These are phyloP conservation scores for Syrmaticus mikado DNA, from an alignment of 2,113 vertebrate species.

Conservation along the genomic window DNA sequence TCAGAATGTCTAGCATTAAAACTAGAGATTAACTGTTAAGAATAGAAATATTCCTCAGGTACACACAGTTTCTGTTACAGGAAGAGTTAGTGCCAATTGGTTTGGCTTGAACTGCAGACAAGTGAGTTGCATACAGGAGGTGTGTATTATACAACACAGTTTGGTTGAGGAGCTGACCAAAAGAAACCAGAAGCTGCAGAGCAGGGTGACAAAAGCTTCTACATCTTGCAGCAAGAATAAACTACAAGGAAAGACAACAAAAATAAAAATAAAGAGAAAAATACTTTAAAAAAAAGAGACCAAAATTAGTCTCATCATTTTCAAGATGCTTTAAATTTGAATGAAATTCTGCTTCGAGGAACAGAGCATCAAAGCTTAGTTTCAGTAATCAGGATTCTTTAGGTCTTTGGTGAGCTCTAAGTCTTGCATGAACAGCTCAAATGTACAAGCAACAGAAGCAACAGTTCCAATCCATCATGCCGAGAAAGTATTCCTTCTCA, in stretches of 20 bases:
- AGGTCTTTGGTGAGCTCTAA: not conserved
- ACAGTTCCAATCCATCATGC: not conserved
- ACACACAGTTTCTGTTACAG: not conserved
- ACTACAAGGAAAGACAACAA: not conserved
- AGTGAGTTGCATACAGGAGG: not conserved
- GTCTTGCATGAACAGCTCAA: not conserved
- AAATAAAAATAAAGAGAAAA: no score
- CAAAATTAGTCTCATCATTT: not conserved
- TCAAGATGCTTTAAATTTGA: not conserved
- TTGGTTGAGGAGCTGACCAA: not conserved
- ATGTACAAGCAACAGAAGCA: not conserved
- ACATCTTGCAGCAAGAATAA: not conserved
- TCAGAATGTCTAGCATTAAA: not conserved
- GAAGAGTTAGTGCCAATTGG: not conserved
- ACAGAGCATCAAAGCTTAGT: not conserved
- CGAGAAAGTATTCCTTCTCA: not conserved
- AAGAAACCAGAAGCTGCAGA: not conserved
- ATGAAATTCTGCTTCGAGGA: not conserved
- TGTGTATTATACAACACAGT: not conserved
- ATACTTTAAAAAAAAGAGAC: no score
- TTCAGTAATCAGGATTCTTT: not conserved
- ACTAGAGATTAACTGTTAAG: not conserved
- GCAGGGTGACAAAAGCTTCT: not conserved
- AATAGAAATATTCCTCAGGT: not conserved
- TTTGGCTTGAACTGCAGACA: not conserved